Base-by-base conservation (phyloP, 2,113 vertebrate genomes). In the Apteryx mantelli region DNA sequence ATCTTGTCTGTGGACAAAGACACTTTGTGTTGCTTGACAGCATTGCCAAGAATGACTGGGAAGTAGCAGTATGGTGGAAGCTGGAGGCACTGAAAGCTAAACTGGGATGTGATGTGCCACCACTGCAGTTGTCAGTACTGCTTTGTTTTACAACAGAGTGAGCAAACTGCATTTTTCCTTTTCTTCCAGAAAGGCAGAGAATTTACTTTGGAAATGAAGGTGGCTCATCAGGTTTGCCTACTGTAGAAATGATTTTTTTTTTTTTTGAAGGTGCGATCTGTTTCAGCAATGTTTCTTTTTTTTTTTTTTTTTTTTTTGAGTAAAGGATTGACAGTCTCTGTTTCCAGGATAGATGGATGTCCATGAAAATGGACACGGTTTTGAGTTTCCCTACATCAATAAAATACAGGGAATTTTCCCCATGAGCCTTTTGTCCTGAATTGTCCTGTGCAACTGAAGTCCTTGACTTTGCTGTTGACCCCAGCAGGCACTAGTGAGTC, bases 231-330 rank as follows among this genome's bases (percentile, higher is more conserved):
- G 50, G 4, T 2, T 46, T 64, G 69, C 84, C 82, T 56, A 4
- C 44, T 63, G 24, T 5, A 75, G 66, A 14, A 58, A 30, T n/a
- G 3, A 2, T 7, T 52, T 52, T 25, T 11, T 53, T 0, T 0
- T 55, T 70, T 58, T 58, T 32, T 36, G 36, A 58, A 81, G 56
- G 8, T 63, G 8, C 5, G 1, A 6, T 14, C 32, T 65, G 28
- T 21, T 81, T 55, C 58, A 17, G 2, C 26, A n/a, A 25, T 30
- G 26, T 46, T 44, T 40, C 48, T 34, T 6, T 46, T 55, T 28
- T n/a, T n/a, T n/a, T n/a, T n/a, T n/a, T n/a, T 0, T 52, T 66
- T 58, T 58, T 32, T 46, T 21, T 81, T 46, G 46, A 17, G 3
- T 30, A 28, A 9, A 30, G 26, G 40, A 44, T 8, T 34, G 38